Evolutionary conservation across 2,113 vertebrate genomes (phyloP).

Genomic region (Poicephalus gulielmi): DNA sequence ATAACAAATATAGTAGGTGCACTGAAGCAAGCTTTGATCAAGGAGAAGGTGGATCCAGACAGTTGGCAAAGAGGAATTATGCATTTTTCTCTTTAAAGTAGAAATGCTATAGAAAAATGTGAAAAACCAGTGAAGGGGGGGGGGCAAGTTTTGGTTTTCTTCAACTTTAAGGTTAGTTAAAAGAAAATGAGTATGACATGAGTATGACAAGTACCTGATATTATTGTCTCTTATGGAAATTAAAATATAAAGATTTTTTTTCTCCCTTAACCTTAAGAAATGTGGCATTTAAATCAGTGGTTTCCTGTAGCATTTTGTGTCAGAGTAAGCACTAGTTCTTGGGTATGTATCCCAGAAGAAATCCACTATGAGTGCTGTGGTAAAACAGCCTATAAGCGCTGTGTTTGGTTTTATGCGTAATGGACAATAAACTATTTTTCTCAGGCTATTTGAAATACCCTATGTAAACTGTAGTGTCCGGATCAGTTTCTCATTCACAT

Average conservation of each 20-base stretch:
- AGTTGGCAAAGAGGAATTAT: not conserved
- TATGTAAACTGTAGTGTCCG: not conserved
- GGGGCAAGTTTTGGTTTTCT: not conserved
- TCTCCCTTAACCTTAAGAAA: not conserved
- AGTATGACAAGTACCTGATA: not conserved
- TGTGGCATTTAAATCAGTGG: not conserved
- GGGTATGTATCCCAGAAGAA: not conserved
- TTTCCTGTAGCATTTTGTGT: not conserved
- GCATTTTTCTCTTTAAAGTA: not conserved
- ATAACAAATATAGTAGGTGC: not conserved
- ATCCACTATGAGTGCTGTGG: not conserved
- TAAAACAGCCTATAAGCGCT: not conserved
- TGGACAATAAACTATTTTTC: slow-evolving; percentile 21
- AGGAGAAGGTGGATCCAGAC: not conserved
- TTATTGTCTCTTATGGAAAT: not conserved
- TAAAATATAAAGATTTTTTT: not conserved
- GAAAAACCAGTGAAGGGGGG: not conserved
- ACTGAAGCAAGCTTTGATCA: not conserved
- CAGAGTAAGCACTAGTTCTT: not conserved
- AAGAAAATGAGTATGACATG: not conserved
- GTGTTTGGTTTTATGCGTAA: not conserved
- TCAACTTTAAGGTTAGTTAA: not conserved
- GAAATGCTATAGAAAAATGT: not conserved
- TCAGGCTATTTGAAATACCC: not conserved
- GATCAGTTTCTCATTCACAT: slow-evolving; percentile 25